Conservation (phyloP, 2,797 vertebrate species). For the Micropoecilia bifurca region DNA sequence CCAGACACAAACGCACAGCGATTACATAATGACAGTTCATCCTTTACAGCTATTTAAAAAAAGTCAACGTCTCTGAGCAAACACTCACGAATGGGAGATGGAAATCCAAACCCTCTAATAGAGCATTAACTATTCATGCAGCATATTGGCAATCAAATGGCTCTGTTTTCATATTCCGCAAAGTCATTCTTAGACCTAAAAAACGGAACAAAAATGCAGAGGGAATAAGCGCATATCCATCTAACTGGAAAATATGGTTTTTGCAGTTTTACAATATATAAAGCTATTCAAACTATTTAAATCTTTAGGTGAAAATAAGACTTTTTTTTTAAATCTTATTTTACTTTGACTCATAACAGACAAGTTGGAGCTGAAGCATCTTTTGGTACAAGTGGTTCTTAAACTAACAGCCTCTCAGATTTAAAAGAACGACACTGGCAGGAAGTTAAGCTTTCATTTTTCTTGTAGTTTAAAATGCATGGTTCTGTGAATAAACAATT, state of each 20-base stretch:
- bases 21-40: slow-evolving; percentile 67
- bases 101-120: slow-evolving; percentile 54
- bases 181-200: slow-evolving; percentile 32
- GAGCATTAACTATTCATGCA: slow-evolving; percentile 71
- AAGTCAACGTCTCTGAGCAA: slow-evolving; percentile 57
- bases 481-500: neutral
- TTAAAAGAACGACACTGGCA: neutral
- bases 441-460: neutral
- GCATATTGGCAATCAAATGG: slow-evolving; percentile 56
- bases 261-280: neutral
- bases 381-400: neutral
- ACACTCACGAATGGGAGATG: slow-evolving; percentile 50
- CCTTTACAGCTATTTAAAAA: slow-evolving; percentile 66
- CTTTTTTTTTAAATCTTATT: neutral
- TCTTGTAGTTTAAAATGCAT: neutral
- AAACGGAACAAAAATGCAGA: slow-evolving; percentile 20
- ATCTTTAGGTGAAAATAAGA: too few relatives aligned
- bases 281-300: neutral
- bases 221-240: slow-evolving; percentile 16
- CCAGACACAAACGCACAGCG: slow-evolving; percentile 35
- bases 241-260: slow-evolving; percentile 5
- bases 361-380: neutral
- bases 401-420: neutral
- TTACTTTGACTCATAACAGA: neutral
- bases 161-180: slow-evolving; percentile 40